Percentiles rank a stretch among this genome's conserved stretches.
Evolutionary conservation across 2,797 vertebrate species (phyloP).

Genomic region (Luscinia megarhynchos): DNA sequence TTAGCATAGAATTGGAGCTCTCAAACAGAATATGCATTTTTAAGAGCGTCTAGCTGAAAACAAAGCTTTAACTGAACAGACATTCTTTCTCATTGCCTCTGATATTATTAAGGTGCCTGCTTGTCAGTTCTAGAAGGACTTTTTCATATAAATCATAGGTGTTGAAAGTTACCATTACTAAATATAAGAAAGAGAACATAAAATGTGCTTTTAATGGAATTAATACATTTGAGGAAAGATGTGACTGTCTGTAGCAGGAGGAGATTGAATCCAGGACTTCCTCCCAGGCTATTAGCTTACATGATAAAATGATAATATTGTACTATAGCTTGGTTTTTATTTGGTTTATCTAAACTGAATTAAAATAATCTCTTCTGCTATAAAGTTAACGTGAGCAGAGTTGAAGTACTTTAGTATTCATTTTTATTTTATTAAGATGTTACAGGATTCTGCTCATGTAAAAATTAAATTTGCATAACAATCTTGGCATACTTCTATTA

Average conservation of each 20-base stretch:
- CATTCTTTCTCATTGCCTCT: neutral
- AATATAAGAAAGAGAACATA: neutral
- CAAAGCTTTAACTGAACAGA: neutral
- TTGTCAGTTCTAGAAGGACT: neutral
- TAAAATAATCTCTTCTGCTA: neutral
- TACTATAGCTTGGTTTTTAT: neutral
- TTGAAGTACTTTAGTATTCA: neutral
- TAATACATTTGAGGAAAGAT: neutral
- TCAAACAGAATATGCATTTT: neutral
- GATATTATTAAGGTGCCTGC: neutral
- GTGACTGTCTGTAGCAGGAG: neutral
- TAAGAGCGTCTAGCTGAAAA: neutral
- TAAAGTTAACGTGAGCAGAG: neutral
- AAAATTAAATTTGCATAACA: neutral
- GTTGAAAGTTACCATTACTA: neutral
- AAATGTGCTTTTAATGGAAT: neutral
- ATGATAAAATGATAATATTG: neutral
- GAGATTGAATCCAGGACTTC: neutral
- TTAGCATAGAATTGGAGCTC: neutral
- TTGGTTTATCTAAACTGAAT: neutral
- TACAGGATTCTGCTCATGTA: neutral
- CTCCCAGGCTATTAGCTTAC: neutral
- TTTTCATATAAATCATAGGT: neutral
- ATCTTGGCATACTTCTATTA: neutral
- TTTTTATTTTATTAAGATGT: neutral